Evolutionary conservation across 2,113 vertebrate genomes (phyloP).

Genomic region (Platysternon megacephalum): DNA sequence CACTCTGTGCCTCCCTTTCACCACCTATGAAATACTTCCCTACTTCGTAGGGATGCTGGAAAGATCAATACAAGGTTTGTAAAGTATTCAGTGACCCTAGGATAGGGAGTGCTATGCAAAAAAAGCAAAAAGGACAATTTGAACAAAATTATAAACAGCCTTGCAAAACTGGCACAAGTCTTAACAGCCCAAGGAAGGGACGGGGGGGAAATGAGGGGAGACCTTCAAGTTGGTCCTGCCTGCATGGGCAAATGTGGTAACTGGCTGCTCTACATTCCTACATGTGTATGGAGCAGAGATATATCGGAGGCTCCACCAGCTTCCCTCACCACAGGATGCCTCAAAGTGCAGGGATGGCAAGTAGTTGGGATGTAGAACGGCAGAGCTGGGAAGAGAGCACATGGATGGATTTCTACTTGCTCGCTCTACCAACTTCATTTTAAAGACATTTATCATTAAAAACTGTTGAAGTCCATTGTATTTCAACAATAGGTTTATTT

Average conservation of each 20-base stretch:
- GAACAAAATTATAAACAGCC: not conserved
- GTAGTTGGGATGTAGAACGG: not conserved
- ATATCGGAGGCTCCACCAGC: not conserved
- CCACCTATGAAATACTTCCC: not conserved
- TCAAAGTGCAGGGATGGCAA: not conserved
- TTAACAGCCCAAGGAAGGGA: not conserved
- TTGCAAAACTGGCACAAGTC: not conserved
- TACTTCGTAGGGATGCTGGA: not conserved
- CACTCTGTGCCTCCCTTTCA: not conserved
- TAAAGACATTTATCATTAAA: not conserved
- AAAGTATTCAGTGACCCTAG: not conserved
- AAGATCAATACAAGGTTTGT: not conserved
- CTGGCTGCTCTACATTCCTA: not conserved
- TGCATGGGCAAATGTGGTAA: not conserved
- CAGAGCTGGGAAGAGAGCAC: not conserved
- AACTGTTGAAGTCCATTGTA: conserved; percentile 38
- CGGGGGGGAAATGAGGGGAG: fast-evolving
- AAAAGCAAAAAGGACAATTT: not conserved
- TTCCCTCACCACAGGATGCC: not conserved
- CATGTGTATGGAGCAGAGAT: not conserved
- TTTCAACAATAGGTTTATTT: conserved; percentile 85
- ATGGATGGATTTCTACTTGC: not conserved
- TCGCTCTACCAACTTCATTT: not conserved
- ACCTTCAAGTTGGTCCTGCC: fast-evolving
- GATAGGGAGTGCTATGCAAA: fast-evolving